Percentiles rank a stretch among this genome's conserved stretches.
These are phyloP conservation scores for Halichoeres trimaculatus DNA, from an alignment of 2,113 vertebrate genomes.

Conservation along the genomic window DNA sequence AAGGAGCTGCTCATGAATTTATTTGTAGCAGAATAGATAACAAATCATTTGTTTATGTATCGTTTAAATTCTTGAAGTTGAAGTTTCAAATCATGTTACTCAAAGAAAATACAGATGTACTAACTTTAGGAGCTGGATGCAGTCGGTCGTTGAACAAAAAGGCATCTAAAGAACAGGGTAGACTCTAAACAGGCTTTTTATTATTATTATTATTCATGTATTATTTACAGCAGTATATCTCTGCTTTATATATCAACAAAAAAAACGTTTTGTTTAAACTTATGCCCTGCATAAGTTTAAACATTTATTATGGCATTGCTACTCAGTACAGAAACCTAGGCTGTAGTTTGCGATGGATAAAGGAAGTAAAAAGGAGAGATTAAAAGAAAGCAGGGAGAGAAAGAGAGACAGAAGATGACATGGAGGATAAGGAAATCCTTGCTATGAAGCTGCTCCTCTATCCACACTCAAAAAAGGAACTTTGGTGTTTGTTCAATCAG, in stretches of 20 bases:
- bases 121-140: background rate
- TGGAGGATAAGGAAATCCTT: slow-evolving; percentile 17
- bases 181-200: no score
- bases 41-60: background rate
- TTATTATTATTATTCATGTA: no score
- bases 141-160: no score
- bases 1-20: background rate
- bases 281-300: no score
- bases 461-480: no score
- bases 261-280: no score
- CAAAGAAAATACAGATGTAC: background rate
- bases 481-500: no score
- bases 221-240: no score
- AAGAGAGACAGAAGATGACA: slow-evolving; percentile 23
- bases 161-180: no score
- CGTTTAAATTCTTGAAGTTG: background rate
- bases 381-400: background rate
- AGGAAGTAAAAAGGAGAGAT: background rate
- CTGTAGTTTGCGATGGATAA: background rate
- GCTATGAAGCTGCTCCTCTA: background rate
- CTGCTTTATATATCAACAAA: no score
- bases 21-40: background rate
- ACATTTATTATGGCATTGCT: no score
- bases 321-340: background rate
- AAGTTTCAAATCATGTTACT: background rate